A percentile compares a stretch with the other conserved stretches of the same genome.
Conservation (phyloP, 2,888 invertebrate genomes). For the Acholoe squamosa region DNA sequence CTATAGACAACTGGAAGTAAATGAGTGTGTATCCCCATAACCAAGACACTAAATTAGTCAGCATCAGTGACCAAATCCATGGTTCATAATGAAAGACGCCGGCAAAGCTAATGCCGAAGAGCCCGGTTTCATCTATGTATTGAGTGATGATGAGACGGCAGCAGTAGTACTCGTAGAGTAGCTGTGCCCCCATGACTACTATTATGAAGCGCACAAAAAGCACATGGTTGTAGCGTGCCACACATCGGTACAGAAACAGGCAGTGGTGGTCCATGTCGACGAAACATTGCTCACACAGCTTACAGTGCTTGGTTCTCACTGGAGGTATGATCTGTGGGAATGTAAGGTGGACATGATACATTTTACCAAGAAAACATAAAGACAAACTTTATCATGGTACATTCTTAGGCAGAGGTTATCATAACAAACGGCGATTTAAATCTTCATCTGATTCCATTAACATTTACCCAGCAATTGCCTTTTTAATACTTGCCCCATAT, state of each 20-base stretch:
- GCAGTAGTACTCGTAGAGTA: constrained; percentile 72
- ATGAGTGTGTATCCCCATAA: constrained; percentile 77
- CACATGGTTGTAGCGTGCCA: constrained; percentile 79
- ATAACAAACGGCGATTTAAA: too few species aligned
- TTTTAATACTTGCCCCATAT: too few species aligned
- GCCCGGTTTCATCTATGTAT: constrained; percentile 66
- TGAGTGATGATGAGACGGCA: constrained; percentile 46
- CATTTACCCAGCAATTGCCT: too few species aligned
- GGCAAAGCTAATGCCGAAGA: constrained; percentile 39
- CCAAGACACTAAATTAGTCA: constrained; percentile 76
- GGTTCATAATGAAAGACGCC: constrained; percentile 72
- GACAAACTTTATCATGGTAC: background rate
- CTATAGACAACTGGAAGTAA: constrained; percentile 75
- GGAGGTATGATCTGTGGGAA: constrained; percentile 76
- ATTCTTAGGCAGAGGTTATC: too few species aligned
- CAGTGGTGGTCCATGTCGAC: constrained; percentile 82
- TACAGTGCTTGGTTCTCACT: constrained; percentile 79
- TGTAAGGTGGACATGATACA: too few species aligned
- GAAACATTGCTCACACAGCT: constrained; percentile 80
- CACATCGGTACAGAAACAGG: constrained; percentile 81
- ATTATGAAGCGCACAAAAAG: constrained; percentile 79
- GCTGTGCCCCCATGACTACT: constrained; percentile 73
- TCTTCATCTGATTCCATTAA: too few species aligned
- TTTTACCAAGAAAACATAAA: background rate
- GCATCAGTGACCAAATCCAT: constrained; percentile 75